Conservation (phyloP, 2,888 invertebrate species). For the Siphlonurus alternatus region DNA sequence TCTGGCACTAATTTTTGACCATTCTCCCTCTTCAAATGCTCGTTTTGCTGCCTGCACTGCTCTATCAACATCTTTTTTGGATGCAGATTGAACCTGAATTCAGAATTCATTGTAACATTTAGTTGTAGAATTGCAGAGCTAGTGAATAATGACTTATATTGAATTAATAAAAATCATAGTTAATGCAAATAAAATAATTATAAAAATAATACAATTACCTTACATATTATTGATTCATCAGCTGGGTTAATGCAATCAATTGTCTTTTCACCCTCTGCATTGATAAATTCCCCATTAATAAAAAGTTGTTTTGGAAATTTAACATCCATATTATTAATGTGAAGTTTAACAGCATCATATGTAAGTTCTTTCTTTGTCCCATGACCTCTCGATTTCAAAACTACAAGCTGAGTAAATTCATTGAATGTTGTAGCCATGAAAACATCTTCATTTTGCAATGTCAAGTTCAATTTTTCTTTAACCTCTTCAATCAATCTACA, state of each 20-base stretch:
- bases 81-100: constrained; percentile 44
- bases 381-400: constrained; percentile 48
- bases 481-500: constrained; percentile 75
- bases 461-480: constrained; percentile 57
- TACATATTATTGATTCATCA: constrained; percentile 63
- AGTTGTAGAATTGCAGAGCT: neutral
- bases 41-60: constrained; percentile 78
- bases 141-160: too few relatives aligned
- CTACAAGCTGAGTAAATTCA: constrained; percentile 54
- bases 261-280: constrained; percentile 48
- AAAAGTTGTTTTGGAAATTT: constrained; percentile 81
- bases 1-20: constrained; percentile 87
- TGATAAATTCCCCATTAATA: constrained; percentile 76
- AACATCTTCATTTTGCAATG: constrained; percentile 74
- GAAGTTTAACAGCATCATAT: constrained; percentile 58
- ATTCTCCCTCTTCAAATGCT: constrained; percentile 76
- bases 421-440: constrained; percentile 83
- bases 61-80: constrained; percentile 62
- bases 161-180: too few relatives aligned
- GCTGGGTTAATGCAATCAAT: constrained; percentile 58
- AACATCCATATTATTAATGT: constrained; percentile 68
- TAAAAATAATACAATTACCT: constrained; percentile 35
- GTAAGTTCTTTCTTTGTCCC: constrained; percentile 34
- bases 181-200: too few relatives aligned
- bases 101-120: neutral